phyloP scores from a whole-genome alignment of 2,888 invertebrate species.

The Slavum lentiscoides region DNA sequence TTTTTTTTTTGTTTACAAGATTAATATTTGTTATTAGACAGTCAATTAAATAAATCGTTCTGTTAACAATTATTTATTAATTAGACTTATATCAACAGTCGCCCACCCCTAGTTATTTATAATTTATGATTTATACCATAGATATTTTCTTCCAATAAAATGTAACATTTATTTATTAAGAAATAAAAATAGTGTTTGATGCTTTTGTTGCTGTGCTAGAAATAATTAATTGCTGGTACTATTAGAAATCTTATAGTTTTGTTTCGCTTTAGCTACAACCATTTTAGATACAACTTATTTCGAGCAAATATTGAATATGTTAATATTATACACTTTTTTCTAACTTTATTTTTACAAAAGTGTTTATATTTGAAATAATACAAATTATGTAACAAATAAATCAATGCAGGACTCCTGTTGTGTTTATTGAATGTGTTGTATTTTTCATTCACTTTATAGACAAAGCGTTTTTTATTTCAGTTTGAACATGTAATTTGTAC shows the following conservation, averaged over 20 bases:
- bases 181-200: not conserved
- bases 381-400: too few relatives aligned
- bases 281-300: too few relatives aligned
- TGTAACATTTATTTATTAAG: not conserved
- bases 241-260: not conserved
- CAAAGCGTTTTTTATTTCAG: too few relatives aligned
- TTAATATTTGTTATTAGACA: not conserved
- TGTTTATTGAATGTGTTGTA: too few relatives aligned
- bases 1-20: not conserved
- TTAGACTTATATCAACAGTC: not conserved
- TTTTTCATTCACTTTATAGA: too few relatives aligned
- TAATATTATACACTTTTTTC: too few relatives aligned
- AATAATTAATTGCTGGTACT: not conserved
- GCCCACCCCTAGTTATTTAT: not conserved
- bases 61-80: not conserved
- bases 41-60: not conserved
- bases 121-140: not conserved
- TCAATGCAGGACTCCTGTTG: too few relatives aligned
- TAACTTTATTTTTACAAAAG: too few relatives aligned
- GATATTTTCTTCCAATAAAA: constrained; percentile 11
- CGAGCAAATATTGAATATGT: too few relatives aligned
- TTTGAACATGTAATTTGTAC: too few relatives aligned
- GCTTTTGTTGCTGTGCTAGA: not conserved
- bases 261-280: not conserved
- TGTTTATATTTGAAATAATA: too few relatives aligned